Evolutionary conservation across 37 sponge, comb jelly and placozoan species (phyloP).

Genomic region (Corticium candelabrum): DNA sequence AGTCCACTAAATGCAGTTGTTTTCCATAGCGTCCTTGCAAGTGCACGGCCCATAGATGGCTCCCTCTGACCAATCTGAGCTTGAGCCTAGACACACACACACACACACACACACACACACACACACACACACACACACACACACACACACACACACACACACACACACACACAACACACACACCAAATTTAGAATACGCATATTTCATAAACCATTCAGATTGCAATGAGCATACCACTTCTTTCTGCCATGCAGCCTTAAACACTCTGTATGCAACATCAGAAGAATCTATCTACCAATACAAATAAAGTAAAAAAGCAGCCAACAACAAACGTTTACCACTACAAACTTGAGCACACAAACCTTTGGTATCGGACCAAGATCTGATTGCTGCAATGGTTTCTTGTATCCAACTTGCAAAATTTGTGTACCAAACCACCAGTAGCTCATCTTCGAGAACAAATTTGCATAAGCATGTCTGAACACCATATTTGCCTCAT

Average conservation of each 20-base stretch:
- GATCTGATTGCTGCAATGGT: not conserved
- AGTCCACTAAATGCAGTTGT: not conserved
- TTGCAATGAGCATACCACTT: not conserved
- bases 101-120: too few species aligned
- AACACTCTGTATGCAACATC: not conserved
- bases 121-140: too few species aligned
- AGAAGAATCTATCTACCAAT: not conserved
- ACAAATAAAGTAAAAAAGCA: too few species aligned
- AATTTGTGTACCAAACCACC: not conserved
- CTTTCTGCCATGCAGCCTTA: not conserved
- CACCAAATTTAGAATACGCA: too few species aligned
- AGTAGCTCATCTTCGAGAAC: not conserved
- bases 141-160: too few species aligned
- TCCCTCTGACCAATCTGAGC: not conserved
- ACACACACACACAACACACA: too few species aligned
- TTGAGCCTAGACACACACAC: too few species aligned
- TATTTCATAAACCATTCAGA: too few species aligned
- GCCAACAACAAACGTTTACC: not conserved
- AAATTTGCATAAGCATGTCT: not conserved
- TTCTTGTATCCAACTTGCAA: not conserved
- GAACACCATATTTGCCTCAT: not conserved
- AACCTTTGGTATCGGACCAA: not conserved
- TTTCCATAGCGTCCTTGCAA: not conserved
- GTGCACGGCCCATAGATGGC: not conserved
- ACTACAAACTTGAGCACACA: not conserved